Percentiles rank a stretch among this genome's conserved stretches.
Evolutionary conservation across 2,888 invertebrate species (phyloP).

Genomic region (Cistogaster globosa): DNA sequence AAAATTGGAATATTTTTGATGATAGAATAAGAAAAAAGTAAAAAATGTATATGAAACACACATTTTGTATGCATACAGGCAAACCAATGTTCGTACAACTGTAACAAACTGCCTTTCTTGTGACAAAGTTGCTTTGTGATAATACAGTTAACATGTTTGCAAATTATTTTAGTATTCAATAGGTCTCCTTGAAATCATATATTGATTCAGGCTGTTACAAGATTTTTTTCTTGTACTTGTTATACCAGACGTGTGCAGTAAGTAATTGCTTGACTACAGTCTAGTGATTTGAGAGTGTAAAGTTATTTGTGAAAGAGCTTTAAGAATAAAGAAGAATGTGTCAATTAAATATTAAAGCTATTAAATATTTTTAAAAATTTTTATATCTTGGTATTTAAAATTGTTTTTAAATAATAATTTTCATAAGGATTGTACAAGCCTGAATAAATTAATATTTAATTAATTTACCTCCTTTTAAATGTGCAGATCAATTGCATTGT

Average conservation of each 20-base stretch:
- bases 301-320: neutral
- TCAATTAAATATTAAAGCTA: too few relatives aligned
- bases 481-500: neutral
- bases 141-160: slow-evolving; percentile 70
- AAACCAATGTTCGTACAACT: neutral
- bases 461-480: too few relatives aligned
- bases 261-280: slow-evolving; percentile 34
- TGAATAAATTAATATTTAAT: too few relatives aligned
- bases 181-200: slow-evolving; percentile 21
- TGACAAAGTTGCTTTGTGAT: slow-evolving; percentile 32
- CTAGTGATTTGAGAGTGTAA: slow-evolving; percentile 21
- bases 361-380: too few relatives aligned
- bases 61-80: neutral
- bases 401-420: neutral
- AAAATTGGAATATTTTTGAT: too few relatives aligned
- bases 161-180: slow-evolving; percentile 69
- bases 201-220: slow-evolving; percentile 34
- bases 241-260: slow-evolving; percentile 8
- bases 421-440: neutral
- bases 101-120: neutral
- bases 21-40: too few relatives aligned
- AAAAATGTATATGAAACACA: neutral
- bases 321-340: too few relatives aligned
- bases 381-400: too few relatives aligned
- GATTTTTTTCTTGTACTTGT: slow-evolving; percentile 8